Base-by-base conservation (phyloP, 2,888 invertebrate genomes). In the Agrochola macilenta region DNA sequence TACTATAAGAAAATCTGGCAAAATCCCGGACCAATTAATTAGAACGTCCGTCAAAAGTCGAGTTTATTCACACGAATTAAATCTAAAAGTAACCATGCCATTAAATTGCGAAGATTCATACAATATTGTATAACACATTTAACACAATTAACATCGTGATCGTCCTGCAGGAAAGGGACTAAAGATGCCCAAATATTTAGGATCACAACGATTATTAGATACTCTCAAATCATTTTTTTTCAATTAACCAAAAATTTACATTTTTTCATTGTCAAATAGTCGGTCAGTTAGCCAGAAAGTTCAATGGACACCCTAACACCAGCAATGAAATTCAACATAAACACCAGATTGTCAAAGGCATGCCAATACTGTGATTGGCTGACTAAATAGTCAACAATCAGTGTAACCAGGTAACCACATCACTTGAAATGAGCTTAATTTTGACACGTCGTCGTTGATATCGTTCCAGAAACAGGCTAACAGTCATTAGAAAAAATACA, bases 1-100 rank as follows among this genome's bases (percentile, higher is more conserved):
- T 30, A 54, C 12, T 54, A 1, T 60, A 17, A 35, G 30, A 30
- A 14, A 72, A 39, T 20, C 57, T 65, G 49, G 46, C 63, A 43
- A 57, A 82, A 30, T 43, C 0, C 2, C 8, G n/a, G 11, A 54
- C 43, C 74, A 54, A 74, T 57, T 79, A 73, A 26, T 79, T 49
- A 23, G 3, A n/a, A 79, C 11, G 49, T 14, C 5, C 23, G 5
- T 64, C 23, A 46, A 54, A 66, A 52, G 7, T 14, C 17, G 35
- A 20, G 43, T 78, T 66, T 78, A 60, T 73, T 80, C 58, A 60
- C 26, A 26, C n/a, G 23, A 52, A 7, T 78, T 1, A 52, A 20
- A 5, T 58, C 23, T 1, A 43, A 39, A 58, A 64, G 9, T 58
- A 52, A 65, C 7, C 30, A 2, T 2, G n/a, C 11, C 23, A 64